Evolutionary conservation across 2,113 vertebrate species (phyloP).

Genomic region (Zonotrichia leucophrys): DNA sequence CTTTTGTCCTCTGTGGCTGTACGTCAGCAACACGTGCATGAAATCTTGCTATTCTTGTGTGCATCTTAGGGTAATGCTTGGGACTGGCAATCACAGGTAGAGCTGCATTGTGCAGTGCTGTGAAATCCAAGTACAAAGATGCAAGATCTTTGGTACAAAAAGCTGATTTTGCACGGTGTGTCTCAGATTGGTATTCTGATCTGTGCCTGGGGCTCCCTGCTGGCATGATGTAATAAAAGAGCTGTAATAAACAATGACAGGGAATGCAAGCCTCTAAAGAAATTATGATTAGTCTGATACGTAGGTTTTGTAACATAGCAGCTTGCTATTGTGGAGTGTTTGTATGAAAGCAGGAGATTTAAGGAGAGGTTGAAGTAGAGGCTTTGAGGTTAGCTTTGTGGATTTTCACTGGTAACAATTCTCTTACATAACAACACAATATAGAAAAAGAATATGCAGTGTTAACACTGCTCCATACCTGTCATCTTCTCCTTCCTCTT

Average conservation of each 20-base stretch:
- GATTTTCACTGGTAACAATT: not conserved
- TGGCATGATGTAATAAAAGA: not conserved
- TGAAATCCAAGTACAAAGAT: not conserved
- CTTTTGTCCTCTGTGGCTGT: not conserved
- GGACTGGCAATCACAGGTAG: not conserved
- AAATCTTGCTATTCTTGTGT: not conserved
- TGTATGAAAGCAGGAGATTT: constrained; percentile 26
- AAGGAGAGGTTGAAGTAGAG: not conserved
- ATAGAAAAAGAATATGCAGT: not conserved
- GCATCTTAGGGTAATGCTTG: not conserved
- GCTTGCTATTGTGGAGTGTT: not conserved
- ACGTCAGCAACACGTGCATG: not conserved
- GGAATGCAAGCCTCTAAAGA: not conserved
- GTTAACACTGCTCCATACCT: not conserved
- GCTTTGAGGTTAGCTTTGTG: not conserved
- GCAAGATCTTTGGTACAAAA: not conserved
- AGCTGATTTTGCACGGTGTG: not conserved
- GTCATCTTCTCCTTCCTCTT: not conserved
- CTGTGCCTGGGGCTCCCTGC: not conserved
- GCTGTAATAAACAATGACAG: not conserved
- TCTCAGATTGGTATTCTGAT: not conserved
- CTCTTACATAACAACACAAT: not conserved
- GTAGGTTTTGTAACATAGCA: not conserved
- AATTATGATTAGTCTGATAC: not conserved
- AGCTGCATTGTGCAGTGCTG: not conserved